Evolutionary conservation across 2,113 vertebrate genomes (phyloP).

Genomic region (Philantomba maxwellii): DNA sequence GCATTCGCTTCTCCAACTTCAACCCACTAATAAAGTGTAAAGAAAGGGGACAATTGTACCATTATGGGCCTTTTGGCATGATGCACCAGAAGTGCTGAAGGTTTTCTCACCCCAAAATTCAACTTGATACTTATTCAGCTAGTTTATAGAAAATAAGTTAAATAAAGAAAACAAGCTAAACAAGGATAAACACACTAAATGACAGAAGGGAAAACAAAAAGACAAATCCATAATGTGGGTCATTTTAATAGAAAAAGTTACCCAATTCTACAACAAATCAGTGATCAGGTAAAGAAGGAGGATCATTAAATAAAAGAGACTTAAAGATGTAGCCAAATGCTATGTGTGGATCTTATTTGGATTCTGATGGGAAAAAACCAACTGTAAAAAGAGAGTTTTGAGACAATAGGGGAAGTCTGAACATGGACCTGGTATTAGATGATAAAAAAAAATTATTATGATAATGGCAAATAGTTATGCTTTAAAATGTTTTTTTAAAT

Average conservation of each 20-base stretch:
- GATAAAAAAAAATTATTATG: neutral
- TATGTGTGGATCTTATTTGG: neutral
- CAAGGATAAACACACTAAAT: neutral
- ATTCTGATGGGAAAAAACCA: neutral
- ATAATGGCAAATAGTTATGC: neutral
- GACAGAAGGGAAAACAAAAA: neutral
- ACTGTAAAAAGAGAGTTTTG: neutral
- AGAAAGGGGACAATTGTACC: neutral
- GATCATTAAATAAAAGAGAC: neutral
- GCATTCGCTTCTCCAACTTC: neutral
- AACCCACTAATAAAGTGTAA: neutral
- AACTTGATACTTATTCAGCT: neutral
- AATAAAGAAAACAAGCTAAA: neutral
- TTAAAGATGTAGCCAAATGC: neutral
- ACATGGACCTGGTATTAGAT: neutral
- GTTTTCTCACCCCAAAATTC: neutral
- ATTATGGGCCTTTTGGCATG: neutral
- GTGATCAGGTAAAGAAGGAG: neutral
- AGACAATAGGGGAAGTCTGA: neutral
- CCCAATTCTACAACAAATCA: neutral
- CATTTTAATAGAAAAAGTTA: neutral
- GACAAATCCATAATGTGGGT: neutral
- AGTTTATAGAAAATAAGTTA: neutral
- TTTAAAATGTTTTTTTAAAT: neutral
- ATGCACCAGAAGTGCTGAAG: neutral